Conservation (phyloP, 1,140 invertebrate genomes). For the Drosophila sulfurigaster region DNA sequence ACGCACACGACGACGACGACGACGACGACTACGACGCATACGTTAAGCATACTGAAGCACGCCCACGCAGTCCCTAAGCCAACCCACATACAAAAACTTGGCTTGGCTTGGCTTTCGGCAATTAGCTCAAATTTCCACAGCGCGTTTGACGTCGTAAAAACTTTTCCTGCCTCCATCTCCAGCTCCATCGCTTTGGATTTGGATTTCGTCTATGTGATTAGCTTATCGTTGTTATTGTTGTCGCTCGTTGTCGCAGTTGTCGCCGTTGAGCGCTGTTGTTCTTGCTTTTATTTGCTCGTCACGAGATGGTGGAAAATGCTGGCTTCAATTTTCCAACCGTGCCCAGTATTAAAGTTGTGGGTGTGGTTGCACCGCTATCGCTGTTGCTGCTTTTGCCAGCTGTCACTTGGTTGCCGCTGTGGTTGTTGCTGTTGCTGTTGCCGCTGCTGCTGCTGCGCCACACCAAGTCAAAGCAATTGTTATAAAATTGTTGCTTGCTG, state of each 20-base stretch:
- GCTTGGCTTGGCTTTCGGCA: slow-evolving; percentile 38
- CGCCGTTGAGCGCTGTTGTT: not conserved
- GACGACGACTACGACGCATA: too few species aligned
- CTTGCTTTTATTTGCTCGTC: slow-evolving; percentile 38
- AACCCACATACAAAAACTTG: slow-evolving; percentile 8
- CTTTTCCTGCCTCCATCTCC: slow-evolving; percentile 27
- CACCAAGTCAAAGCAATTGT: slow-evolving; percentile 79
- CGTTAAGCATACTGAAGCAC: not conserved
- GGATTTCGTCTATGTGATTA: slow-evolving; percentile 42
- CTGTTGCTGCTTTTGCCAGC: slow-evolving; percentile 63
- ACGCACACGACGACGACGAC: slow-evolving; percentile 48
- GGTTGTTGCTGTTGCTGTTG: slow-evolving; percentile 40
- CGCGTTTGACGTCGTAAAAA: slow-evolving; percentile 20
- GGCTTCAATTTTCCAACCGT: slow-evolving; percentile 77
- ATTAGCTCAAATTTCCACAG: slow-evolving; percentile 60
- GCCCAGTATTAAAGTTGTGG: slow-evolving; percentile 73
- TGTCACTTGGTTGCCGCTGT: slow-evolving; percentile 66
- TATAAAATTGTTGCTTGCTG: slow-evolving; percentile 66
- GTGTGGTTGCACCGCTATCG: slow-evolving; percentile 64
- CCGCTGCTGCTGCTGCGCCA: slow-evolving; percentile 60
- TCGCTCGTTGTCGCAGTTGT: not conserved
- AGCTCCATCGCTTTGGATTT: slow-evolving; percentile 32
- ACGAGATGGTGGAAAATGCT: slow-evolving; percentile 79
- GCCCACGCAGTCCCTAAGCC: slow-evolving; percentile 1
- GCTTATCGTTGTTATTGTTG: slow-evolving; percentile 47